phyloP scores from a whole-genome alignment of 2,113 vertebrate genomes.

The Hystrix cristata region DNA sequence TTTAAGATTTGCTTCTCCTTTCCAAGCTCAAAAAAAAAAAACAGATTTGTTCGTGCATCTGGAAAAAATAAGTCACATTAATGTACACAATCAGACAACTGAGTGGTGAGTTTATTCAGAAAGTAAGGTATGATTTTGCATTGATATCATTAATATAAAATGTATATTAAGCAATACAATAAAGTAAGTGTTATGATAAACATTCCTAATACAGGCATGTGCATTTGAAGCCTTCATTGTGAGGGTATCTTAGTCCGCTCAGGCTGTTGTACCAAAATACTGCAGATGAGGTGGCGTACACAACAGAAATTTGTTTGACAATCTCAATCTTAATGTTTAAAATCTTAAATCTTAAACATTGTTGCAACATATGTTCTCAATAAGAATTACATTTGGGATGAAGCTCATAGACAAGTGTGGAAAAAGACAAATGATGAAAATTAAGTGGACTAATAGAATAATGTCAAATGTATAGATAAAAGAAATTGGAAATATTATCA shows the following conservation, averaged over 20 bases:
- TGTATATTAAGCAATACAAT: not conserved
- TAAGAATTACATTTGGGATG: too few species aligned
- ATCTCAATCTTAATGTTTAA: not conserved
- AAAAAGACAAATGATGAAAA: not conserved
- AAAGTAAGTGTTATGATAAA: not conserved
- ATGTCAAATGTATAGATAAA: not conserved
- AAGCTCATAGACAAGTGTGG: not conserved
- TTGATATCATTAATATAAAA: not conserved
- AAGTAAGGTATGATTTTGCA: not conserved
- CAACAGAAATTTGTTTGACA: not conserved
- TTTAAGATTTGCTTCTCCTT: not conserved
- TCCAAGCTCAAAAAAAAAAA: not conserved
- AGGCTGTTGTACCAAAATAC: not conserved
- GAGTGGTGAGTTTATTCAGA: not conserved
- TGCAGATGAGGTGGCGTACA: too few species aligned
- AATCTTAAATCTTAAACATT: too few species aligned
- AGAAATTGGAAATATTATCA: not conserved
- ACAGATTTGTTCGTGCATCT: not conserved
- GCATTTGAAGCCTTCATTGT: not conserved
- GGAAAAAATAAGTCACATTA: not conserved
- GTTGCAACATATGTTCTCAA: too few species aligned
- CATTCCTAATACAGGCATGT: not conserved
- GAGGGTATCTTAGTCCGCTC: not conserved
- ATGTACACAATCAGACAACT: not conserved
- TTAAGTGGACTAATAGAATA: not conserved